phyloP scores from a whole-genome alignment of 2,888 invertebrate genomes.

The Cistogaster globosa region DNA sequence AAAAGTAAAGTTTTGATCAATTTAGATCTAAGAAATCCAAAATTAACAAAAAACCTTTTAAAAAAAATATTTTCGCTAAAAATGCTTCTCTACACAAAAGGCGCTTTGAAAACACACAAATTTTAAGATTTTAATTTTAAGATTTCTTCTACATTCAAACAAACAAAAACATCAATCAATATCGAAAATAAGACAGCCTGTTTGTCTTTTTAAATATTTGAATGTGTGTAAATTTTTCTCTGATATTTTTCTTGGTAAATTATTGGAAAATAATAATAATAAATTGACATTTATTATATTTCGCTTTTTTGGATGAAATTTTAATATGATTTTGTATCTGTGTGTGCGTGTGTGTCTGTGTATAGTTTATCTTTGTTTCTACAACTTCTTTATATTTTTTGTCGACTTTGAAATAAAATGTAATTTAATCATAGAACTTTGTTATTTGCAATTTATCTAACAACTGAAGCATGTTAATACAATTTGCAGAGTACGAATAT shows the following conservation, averaged over 20 bases:
- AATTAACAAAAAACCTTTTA: no score
- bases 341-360: not conserved
- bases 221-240: not conserved
- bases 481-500: conserved; percentile 56
- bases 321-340: not conserved
- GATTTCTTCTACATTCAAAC: no score
- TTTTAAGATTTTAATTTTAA: no score
- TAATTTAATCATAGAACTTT: conserved; percentile 66
- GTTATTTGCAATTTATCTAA: conserved; percentile 69
- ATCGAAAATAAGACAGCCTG: not conserved
- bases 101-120: no score
- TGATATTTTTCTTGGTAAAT: not conserved
- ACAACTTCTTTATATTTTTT: not conserved
- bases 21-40: no score
- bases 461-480: conserved; percentile 69
- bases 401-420: conserved; percentile 26
- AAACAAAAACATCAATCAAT: not conserved
- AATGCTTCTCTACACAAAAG: no score
- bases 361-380: not conserved
- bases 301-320: conserved; percentile 29
- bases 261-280: conserved; percentile 59
- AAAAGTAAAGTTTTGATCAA: no score
- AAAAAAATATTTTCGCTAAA: no score
- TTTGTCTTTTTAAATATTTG: not conserved
- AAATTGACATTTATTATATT: conserved; percentile 69